Evolutionary conservation across 2,113 vertebrate species (phyloP).

Genomic region (Sula dactylatra): DNA sequence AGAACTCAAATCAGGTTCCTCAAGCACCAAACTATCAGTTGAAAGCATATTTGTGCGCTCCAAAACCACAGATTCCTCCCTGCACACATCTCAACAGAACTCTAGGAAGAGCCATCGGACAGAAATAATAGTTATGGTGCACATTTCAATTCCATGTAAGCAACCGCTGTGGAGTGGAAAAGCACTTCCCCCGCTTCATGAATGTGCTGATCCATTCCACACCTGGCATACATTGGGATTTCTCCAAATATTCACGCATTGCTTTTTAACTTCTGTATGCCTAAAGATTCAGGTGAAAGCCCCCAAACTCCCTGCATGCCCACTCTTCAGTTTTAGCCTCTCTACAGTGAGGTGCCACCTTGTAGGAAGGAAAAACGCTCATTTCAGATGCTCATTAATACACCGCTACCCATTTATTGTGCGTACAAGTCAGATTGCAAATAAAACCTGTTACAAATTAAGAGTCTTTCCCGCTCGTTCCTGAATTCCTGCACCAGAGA

Average conservation of each 20-base stretch:
- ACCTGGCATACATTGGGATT: rapidly evolving
- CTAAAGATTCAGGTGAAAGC: not conserved
- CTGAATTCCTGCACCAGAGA: not conserved
- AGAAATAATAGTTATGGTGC: rapidly evolving
- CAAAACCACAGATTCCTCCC: not conserved
- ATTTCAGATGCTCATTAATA: not conserved
- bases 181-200: not conserved
- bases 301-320: not conserved
- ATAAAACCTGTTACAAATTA: not conserved
- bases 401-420: not conserved
- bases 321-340: not conserved
- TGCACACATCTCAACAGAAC: not conserved
- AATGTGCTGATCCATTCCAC: not conserved
- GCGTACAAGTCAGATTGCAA: not conserved
- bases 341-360: not conserved
- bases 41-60: not conserved
- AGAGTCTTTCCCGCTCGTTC: not conserved
- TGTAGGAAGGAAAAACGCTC: not conserved
- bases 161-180: not conserved
- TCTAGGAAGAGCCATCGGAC: not conserved
- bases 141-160: rapidly evolving
- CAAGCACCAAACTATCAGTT: not conserved
- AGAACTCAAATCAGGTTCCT: not conserved
- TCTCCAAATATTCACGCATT: not conserved
- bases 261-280: not conserved